Evolutionary conservation across 2,113 vertebrate genomes (phyloP), one percentile per base, ranked within the genome.

Genomic region (Scatophagus argus): DNA sequence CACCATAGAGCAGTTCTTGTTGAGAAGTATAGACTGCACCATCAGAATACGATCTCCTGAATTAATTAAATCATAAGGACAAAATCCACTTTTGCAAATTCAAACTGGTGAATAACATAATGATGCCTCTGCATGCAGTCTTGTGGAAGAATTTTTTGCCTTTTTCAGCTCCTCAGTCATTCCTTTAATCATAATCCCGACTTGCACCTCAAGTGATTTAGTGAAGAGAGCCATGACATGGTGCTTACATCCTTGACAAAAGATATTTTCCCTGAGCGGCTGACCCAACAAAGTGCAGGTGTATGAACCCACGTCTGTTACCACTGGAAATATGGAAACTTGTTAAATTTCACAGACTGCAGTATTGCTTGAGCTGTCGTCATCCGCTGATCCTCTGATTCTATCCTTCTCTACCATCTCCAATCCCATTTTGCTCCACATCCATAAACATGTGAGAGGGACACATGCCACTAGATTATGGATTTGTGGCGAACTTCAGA

Each of bases 391-490:
- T 68, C 47, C 46, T 44, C 64, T 38, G 34, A 64, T 38, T 59
- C 65, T 4, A 8, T 73, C 29, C 32, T 21, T 38, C 54, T 60
- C 59, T 43, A 19, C 52, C 39, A 43, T 76, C 58, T 56, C 43
- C 49, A 71, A 60, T 74, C 63, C 63, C 32, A 62, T 81, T n/a
- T 81, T 31, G 74, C 31, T 54, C 29, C 34, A 55, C 39, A 44
- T 79, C 44, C 36, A 51, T 38, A 49, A 68, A 67, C 38, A 52
- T 56, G 51, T 27, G 68, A 55, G 52, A 60, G 55, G 49, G 63
- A 84, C 65, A 65, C 69, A 85, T 73, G 83, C 47, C 55, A n/a
- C 27, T 4, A 81, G 73, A 85, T 83, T 79, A 79, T 21, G 31
- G 16, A 34, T 34, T 64, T 52, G 66, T 29, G 27, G 21, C 13